These are phyloP conservation scores for Echinometra lucunter DNA, from an alignment of 53 echinoderm and acorn worm species.

Conservation along the genomic window DNA sequence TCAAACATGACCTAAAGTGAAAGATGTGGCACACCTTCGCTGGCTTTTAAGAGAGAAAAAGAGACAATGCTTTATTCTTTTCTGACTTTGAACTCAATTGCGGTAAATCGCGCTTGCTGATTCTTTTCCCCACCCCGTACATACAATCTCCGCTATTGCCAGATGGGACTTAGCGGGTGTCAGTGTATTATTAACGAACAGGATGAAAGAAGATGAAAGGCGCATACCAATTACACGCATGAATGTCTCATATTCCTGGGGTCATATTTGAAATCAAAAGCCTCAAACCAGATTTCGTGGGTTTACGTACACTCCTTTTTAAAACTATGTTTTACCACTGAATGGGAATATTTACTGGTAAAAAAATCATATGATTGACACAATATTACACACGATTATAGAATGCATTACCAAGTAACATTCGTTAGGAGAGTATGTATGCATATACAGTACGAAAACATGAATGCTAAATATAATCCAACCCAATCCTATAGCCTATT, in stretches of 20 bases:
- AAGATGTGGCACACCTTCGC: neutral
- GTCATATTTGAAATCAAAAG: neutral
- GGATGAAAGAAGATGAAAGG: neutral
- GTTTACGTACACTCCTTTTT: neutral
- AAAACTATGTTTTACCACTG: neutral
- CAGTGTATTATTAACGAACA: neutral
- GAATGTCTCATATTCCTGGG: too few relatives aligned
- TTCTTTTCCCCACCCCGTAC: neutral
- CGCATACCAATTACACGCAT: conserved; percentile 1
- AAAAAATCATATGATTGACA: neutral
- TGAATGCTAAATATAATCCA: too few relatives aligned
- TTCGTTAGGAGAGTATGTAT: too few relatives aligned
- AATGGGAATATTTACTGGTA: neutral
- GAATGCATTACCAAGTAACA: neutral
- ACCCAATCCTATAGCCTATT: too few relatives aligned
- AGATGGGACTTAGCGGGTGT: too few relatives aligned
- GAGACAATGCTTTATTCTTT: neutral
- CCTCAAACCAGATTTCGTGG: neutral
- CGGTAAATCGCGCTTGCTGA: neutral
- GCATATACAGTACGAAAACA: too few relatives aligned
- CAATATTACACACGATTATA: neutral
- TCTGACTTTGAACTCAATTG: neutral
- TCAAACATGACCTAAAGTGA: neutral
- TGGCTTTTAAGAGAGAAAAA: neutral
- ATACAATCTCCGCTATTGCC: neutral